Evolutionary conservation across 2,888 invertebrate species (phyloP), one percentile per base, ranked within the genome.

Genomic region (Nomada ruficornis): DNA sequence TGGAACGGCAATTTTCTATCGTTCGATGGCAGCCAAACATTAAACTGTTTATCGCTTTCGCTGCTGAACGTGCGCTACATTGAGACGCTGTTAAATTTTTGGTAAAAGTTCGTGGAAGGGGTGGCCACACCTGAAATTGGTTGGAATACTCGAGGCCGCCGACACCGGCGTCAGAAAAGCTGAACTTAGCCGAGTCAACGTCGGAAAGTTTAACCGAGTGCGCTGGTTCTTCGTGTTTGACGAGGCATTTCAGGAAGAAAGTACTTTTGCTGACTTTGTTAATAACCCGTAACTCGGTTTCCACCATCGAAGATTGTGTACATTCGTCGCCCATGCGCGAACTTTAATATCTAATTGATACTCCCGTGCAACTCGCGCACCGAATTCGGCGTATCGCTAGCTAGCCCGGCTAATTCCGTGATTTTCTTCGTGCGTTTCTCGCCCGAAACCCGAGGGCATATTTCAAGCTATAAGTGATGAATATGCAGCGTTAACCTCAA

Each of bases 401-500:
- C n/a, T 13, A 10, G 13, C 52, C n/a, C 47, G 26, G 13, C 7
- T 44, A 47, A 62, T 71, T 29, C 20, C 23, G 44, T 44, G 26
- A 63, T 64, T 50, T 69, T 42, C 15, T 47, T 26, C 10, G 13
- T 18, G 23, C 13, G 13, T 20, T 5, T 0, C 23, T 18, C 15
- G 11, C 52, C 10, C 23, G n/a, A 20, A 15, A 15, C 15, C 23
- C 23, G 84, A 89, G 88, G 89, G 91, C 88, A 89, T 91, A 90
- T 89, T 91, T 89, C 88, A 88, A 88, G 89, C 84, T 88, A 47
- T 59, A 86, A 89, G 90, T 90, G 90, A 92, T 92, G 92, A 92
- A 92, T 92, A 92, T 92, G 92, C 91, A 91, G 90, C 82, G 85
- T 86, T 90, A 88, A 90, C 88, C 86, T 86, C 86, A 81, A 86